A percentile compares a stretch with the other conserved stretches of the same genome.
phyloP scores from a whole-genome alignment of 2,797 vertebrate genomes.

The Muscicapa comitata region DNA sequence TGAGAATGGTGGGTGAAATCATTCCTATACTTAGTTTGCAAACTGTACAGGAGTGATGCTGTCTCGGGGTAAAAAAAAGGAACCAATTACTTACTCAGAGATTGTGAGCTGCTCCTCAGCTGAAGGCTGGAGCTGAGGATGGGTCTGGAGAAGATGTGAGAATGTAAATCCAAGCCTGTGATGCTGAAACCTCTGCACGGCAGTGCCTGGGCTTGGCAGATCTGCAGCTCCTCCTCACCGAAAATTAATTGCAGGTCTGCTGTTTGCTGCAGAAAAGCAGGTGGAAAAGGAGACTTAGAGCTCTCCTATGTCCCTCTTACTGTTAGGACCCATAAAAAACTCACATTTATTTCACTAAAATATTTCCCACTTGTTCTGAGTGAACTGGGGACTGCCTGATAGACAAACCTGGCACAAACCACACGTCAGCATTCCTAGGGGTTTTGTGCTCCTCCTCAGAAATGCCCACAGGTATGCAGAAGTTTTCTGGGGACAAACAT shows the following conservation, averaged over 20 bases:
- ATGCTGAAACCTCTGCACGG: neutral
- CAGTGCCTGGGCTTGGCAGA: neutral
- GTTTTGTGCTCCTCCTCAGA: neutral
- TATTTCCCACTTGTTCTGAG: neutral
- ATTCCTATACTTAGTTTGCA: conserved; percentile 14
- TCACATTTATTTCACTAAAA: neutral
- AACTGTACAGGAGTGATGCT: neutral
- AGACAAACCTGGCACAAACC: neutral
- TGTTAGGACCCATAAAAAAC: neutral
- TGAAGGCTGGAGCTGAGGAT: neutral
- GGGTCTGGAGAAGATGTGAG: neutral
- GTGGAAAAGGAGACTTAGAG: neutral
- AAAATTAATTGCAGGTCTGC: neutral
- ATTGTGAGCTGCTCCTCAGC: neutral
- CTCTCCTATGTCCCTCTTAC: neutral
- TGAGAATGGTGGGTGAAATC: neutral
- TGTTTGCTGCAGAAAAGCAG: neutral
- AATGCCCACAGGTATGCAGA: neutral
- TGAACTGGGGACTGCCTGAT: accelerated
- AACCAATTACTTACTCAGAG: neutral
- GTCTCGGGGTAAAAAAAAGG: neutral
- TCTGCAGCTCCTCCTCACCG: neutral
- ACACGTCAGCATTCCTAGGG: neutral
- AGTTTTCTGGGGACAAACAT: neutral
- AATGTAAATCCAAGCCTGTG: neutral